Evolutionary conservation across 2,888 invertebrate genomes (phyloP), one percentile per base, ranked within the genome.

Genomic region (Bellardia bayeri): DNA sequence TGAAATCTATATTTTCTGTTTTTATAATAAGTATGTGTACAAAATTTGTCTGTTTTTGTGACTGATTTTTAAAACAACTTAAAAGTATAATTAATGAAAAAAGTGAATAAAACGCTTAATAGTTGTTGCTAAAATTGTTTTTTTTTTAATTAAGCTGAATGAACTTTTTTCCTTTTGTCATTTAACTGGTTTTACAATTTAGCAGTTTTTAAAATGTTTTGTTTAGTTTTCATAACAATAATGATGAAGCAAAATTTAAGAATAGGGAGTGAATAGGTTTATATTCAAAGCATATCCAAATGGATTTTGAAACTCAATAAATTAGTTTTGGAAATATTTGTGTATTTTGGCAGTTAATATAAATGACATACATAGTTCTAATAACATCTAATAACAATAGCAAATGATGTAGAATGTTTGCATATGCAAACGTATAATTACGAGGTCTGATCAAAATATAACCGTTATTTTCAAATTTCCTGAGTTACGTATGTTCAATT

Each of bases 121-220:
- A 56, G 54, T 40, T 58, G 74, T 45, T 61, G 9, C 14, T 61
- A 14, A 74, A 74, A 11, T 61, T n/a, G 33, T 16, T 33, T 63
- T 61, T 33, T 30, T 61, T 49, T 63, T 63, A 49, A 63, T 63
- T 63, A n/a, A 75, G 14, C 51, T 2, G n/a, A 51, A 51, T 63
- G 23, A 30, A 63, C 14, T 45, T 9, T 61, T 49, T 49, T 63
- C 33, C n/a, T 0, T 14, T 51, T 51, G 61, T 49, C 63, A 75
- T 16, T 49, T 37, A 63, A 75, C 49, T 6, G 63, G 75, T 75
- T 63, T 61, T 30, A 11, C 56, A 61, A 61, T 23, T 56, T 23
- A 42, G 30, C 16, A n/a, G n/a, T n/a, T 51, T 51, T 51, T 13
- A 51, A 51, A 51, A n/a, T 71, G 23, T 16, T 13, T 42, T 58